A percentile compares a stretch with the other conserved stretches of the same genome.
These are phyloP conservation scores for Netelia inedita DNA, from an alignment of 2,888 invertebrate species.

Conservation along the genomic window DNA sequence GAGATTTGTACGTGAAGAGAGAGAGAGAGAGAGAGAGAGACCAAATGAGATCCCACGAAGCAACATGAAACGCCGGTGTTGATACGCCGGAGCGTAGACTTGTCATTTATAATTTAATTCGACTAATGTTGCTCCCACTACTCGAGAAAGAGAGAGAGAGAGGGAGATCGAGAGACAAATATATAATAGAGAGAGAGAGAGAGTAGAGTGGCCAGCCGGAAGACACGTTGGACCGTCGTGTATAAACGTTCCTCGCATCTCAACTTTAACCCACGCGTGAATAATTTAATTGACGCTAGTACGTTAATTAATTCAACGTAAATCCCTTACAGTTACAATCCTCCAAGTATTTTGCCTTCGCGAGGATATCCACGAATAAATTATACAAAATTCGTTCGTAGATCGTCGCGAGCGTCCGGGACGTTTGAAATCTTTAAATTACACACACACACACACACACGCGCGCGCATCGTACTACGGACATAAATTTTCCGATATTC, in stretches of 20 bases:
- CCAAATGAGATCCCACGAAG: neutral
- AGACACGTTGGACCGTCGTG: constrained; percentile 38
- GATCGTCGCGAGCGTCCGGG: too few species aligned
- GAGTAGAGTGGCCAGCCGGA: constrained; percentile 9
- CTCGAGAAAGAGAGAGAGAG: neutral
- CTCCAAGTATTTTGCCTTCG: too few species aligned
- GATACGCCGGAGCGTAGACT: constrained; percentile 29
- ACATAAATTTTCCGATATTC: too few species aligned
- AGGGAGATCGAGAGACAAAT: constrained; percentile 18
- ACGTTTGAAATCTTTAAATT: too few species aligned
- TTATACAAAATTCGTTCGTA: too few species aligned
- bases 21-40: neutral
- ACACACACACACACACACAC: too few species aligned
- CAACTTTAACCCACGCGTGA: constrained; percentile 63
- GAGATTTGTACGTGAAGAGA: neutral
- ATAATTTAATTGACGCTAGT: constrained; percentile 68
- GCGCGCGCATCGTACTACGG: too few species aligned
- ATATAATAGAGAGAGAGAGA: neutral
- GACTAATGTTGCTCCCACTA: constrained; percentile 48
- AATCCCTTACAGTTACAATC: neutral
- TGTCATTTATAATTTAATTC: constrained; percentile 68
- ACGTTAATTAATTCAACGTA: constrained; percentile 67
- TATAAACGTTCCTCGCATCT: constrained; percentile 48
- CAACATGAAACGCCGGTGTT: constrained; percentile 45
- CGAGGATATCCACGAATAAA: too few species aligned